Evolutionary conservation across 2,797 vertebrate species (phyloP).

Genomic region (Euthynnus affinis): DNA sequence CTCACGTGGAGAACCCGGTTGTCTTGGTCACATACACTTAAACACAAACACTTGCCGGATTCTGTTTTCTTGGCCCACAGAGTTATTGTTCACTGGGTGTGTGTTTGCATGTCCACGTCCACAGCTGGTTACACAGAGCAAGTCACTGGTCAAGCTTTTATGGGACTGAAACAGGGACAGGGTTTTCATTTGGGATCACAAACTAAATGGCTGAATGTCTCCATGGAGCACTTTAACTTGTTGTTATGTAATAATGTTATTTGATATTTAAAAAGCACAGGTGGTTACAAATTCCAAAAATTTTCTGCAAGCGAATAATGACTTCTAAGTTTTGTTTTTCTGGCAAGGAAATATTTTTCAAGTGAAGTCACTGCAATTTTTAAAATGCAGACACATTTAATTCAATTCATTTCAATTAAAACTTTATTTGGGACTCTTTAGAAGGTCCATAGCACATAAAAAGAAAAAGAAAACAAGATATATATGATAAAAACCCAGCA

Average conservation of each 20-base stretch:
- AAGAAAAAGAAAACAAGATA: too few species aligned
- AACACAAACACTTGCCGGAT: conserved; percentile 55
- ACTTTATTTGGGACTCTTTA: too few species aligned
- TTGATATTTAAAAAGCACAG: not conserved
- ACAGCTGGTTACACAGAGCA: conserved; percentile 72
- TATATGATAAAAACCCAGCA: too few species aligned
- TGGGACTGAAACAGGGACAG: conserved; percentile 23
- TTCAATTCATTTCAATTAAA: too few species aligned
- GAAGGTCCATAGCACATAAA: too few species aligned
- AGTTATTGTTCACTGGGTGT: conserved; percentile 66
- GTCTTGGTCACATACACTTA: conserved; percentile 65
- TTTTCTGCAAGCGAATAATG: not conserved
- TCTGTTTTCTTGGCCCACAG: conserved; percentile 67
- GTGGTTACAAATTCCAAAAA: not conserved
- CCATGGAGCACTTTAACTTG: conserved; percentile 12
- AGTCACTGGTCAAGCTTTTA: conserved; percentile 25
- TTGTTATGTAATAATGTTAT: conserved; percentile 25
- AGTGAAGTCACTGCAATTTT: not conserved
- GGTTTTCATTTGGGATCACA: conserved; percentile 4
- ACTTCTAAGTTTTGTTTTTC: not conserved
- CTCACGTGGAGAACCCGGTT: conserved; percentile 53
- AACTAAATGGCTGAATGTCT: conserved; percentile 29
- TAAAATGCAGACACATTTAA: not conserved
- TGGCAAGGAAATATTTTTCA: not conserved
- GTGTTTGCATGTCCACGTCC: conserved; percentile 56